Evolutionary conservation across 2,888 invertebrate genomes (phyloP).

Genomic region (Malacosoma neustria): DNA sequence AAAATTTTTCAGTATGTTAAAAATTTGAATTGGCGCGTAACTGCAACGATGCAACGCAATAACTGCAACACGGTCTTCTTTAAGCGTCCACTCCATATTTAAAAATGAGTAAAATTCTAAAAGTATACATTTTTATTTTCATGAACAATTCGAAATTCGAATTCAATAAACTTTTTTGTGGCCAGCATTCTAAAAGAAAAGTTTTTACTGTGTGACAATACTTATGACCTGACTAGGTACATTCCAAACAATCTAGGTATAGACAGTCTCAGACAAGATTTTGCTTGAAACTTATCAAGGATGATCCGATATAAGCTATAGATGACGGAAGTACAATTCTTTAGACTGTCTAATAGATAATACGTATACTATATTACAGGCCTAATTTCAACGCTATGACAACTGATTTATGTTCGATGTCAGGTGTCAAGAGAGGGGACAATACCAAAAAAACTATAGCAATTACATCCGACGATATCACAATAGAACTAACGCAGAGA

Average conservation of each 20-base stretch:
- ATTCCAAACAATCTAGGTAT: slow-evolving; percentile 25
- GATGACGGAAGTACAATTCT: slow-evolving; percentile 40
- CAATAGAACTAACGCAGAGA: slow-evolving; percentile 39
- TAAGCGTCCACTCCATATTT: too few relatives aligned
- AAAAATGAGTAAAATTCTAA: too few relatives aligned
- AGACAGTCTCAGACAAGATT: slow-evolving; percentile 34
- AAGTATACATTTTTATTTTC: too few relatives aligned
- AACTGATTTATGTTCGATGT: slow-evolving; percentile 61
- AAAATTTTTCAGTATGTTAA: too few relatives aligned
- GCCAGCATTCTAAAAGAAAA: too few relatives aligned
- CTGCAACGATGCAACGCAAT: too few relatives aligned
- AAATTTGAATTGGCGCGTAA: too few relatives aligned
- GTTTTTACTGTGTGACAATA: too few relatives aligned
- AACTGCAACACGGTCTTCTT: too few relatives aligned
- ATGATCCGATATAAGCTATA: slow-evolving; percentile 31
- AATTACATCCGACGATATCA: slow-evolving; percentile 47
- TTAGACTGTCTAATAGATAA: slow-evolving; percentile 48
- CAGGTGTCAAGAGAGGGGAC: slow-evolving; percentile 59
- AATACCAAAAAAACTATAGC: slow-evolving; percentile 46
- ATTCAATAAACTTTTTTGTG: too few relatives aligned
- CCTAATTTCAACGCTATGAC: slow-evolving; percentile 54
- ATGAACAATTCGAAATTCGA: too few relatives aligned
- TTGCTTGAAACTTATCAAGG: slow-evolving; percentile 34
- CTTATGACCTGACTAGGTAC: too few relatives aligned
- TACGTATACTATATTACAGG: slow-evolving; percentile 39